A percentile compares a stretch with the other conserved stretches of the same genome.
These are phyloP conservation scores for Morone saxatilis DNA, from an alignment of 2,113 vertebrate genomes.

Conservation along the genomic window DNA sequence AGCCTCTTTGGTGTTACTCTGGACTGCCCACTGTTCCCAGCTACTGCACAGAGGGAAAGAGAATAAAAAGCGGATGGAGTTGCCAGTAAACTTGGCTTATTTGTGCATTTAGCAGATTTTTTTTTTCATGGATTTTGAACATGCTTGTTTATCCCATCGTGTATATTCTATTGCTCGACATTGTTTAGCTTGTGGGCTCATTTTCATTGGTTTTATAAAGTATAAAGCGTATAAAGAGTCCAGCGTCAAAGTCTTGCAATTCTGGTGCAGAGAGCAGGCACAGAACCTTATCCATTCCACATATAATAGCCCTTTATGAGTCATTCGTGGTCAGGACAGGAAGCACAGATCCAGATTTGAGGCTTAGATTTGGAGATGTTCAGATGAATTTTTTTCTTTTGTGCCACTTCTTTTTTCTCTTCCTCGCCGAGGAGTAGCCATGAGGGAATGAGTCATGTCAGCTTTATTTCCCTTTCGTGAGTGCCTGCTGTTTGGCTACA, in stretches of 20 bases:
- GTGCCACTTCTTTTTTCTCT: constrained; percentile 64
- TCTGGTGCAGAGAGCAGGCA: constrained; percentile 21
- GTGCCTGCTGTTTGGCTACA: constrained; percentile 53
- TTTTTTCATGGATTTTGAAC: not conserved
- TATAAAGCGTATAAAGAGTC: not conserved
- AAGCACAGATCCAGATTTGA: constrained; percentile 67
- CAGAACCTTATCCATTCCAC: constrained; percentile 30
- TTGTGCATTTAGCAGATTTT: constrained; percentile 10
- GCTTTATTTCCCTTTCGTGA: constrained; percentile 67
- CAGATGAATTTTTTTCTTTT: constrained; percentile 13
- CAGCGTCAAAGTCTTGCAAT: constrained; percentile 16
- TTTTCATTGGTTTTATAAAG: constrained; percentile 17
- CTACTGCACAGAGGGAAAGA: constrained; percentile 27
- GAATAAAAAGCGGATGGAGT: constrained; percentile 4
- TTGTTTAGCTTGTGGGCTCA: constrained; percentile 11
- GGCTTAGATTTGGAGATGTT: constrained; percentile 55
- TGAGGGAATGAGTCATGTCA: constrained; percentile 70
- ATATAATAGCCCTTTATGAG: constrained; percentile 65
- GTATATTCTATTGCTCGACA: not conserved
- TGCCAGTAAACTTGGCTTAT: constrained; percentile 35
- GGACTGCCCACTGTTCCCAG: constrained; percentile 45
- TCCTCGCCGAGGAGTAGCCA: constrained; percentile 53
- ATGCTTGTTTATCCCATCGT: not conserved
- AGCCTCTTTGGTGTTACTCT: constrained; percentile 63
- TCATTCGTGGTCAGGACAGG: constrained; percentile 68